Base-by-base conservation (phyloP, 2,113 vertebrate genomes). In the Passer montanus region DNA sequence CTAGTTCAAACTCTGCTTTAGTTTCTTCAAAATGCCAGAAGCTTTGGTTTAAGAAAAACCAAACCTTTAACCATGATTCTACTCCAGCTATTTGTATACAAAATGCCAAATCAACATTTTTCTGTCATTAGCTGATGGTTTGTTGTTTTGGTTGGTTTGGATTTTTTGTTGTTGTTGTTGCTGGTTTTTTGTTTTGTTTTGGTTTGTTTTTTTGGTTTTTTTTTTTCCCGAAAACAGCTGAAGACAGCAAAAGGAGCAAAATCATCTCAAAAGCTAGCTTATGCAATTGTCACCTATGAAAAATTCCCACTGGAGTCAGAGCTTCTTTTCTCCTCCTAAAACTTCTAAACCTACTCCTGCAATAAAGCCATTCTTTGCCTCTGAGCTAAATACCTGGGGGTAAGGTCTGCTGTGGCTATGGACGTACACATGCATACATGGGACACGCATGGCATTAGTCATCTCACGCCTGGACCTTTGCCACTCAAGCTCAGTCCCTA, bases 31-130 rank as follows among this genome's bases (percentile, higher is more conserved):
- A 90, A 91, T 13, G 11, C 21, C 43, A 33, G 35, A 30, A 66
- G n/a, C 22, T 64, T 87, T 87, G 53, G 33, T 41, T 87, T 30
- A 53, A 84, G 68, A 15, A 75, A 80, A 76, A 84, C 13, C 49
- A 64, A 74, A 24, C 44, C 21, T 43, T 68, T 16, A 26, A 15
- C 20, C 30, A 3, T 15, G 37, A 58, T 66, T 73, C 41, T 50
- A 19, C 49, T 80, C 35, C 10, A 91, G 19, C 58, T 87, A 58
- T 66, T 89, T 83, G 47, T 20, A 69, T 11, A 88, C 26, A 55
- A 95, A 94, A 85, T 44, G 22, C 63, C 64, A 92, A 84, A 74
- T 74, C 44, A 87, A 90, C 75, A 49, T 90, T 92, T 88, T 93
- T 70, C 35, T 23, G 30, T 55, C 44, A 62, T 86, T 86, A 85